These are phyloP conservation scores for Rugalucina vietnamica DNA, from an alignment of 2,888 invertebrate genomes.

Conservation along the genomic window DNA sequence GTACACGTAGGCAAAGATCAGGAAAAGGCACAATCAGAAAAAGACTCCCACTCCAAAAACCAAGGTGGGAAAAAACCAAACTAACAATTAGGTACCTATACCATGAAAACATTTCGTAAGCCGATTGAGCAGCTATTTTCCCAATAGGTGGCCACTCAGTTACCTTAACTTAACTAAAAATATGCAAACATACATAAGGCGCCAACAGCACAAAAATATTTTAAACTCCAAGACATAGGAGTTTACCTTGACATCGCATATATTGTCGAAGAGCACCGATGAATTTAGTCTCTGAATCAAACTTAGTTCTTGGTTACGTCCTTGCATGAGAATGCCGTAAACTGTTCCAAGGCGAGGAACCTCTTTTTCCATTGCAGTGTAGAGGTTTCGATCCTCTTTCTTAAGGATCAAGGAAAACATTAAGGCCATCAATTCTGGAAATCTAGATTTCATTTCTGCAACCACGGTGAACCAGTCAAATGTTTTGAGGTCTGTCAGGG, in stretches of 20 bases:
- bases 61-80: no score
- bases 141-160: no score
- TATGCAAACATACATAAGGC: no score
- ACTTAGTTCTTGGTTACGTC: conserved; percentile 2
- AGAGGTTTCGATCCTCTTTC: no score
- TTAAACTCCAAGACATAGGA: not conserved
- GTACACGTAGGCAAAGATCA: no score
- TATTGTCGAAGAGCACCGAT: conserved; percentile 9
- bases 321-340: conserved; percentile 15
- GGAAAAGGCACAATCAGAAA: no score
- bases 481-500: conserved; percentile 6
- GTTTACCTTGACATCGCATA: conserved; percentile 30
- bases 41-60: no score
- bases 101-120: no score
- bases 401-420: not conserved
- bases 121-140: no score
- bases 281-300: not conserved
- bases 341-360: conserved; percentile 13
- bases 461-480: conserved; percentile 15
- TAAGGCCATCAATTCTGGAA: not conserved
- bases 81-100: no score
- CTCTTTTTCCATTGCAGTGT: not conserved
- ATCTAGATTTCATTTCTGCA: not conserved
- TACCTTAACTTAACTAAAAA: no score
- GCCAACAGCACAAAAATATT: no score